Evolutionary conservation across 2,888 invertebrate species (phyloP), one percentile per base, ranked within the genome.

Genomic region (Belgica antarctica): DNA sequence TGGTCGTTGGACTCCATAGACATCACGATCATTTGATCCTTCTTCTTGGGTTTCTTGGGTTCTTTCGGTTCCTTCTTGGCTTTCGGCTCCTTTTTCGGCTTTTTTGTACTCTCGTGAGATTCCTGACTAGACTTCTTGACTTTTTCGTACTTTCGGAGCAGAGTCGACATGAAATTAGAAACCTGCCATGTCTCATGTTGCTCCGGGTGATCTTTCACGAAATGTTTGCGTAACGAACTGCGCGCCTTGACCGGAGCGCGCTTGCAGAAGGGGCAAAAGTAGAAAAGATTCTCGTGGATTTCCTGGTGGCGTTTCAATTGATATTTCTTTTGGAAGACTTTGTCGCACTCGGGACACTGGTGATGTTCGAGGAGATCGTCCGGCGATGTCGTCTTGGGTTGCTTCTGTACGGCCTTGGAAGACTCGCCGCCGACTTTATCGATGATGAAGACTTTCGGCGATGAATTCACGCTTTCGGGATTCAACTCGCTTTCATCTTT

Each of bases 251-350:
- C 70, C 17, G 70, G 70, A 17, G 70, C 59, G 10, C 70, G 70
- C 27, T 34, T 36, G 57, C 72, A 72, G 36, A 70, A 72, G 25
- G 72, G 70, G 70, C 72, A 72, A n/a, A 46, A 63, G 31, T 71
- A 72, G 8, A 61, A 65, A n/a, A 71, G 63, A 59, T 71, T 70
- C 24, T 71, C 71, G 52, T 72, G 72, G 2, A 70, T 72, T 34
- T 70, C 41, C 25, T 71, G 72, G 61, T 72, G 72, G 25, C 70
- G 70, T 25, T 70, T 70, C 4, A 70, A 27, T 27, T 59, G 70
- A 41, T 70, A 70, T 28, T 70, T 70, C 57, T 70, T 70, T n/a
- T 59, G 61, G 61, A 70, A 70, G 70, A 70, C 70, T 70, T 70
- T 70, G 15, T 70, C 70, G 28, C 70, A 70, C 19, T 59, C 61